Evolutionary conservation across 2,888 invertebrate genomes (phyloP).

Genomic region (Andrena hattorfiana): DNA sequence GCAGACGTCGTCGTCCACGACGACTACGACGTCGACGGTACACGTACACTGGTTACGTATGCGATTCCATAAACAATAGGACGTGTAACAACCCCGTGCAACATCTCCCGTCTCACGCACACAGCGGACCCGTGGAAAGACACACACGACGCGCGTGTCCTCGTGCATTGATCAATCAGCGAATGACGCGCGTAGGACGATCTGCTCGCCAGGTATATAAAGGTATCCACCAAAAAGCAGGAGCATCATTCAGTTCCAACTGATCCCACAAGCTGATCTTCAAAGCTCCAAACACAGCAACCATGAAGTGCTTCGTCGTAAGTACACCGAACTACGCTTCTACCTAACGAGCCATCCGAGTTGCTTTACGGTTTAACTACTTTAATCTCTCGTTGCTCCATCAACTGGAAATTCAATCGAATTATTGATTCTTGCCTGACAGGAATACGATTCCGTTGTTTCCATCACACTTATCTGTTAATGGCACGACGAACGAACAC

Average conservation of each 20-base stretch:
- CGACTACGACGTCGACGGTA: conserved; percentile 21
- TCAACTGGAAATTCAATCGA: background rate
- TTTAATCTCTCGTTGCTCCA: background rate
- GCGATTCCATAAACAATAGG: conserved; percentile 65
- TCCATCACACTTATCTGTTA: background rate
- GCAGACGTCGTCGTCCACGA: conserved; percentile 45
- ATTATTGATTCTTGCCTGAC: background rate
- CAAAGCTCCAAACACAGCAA: conserved; percentile 54
- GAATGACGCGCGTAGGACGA: conserved; percentile 73
- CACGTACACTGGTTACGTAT: conserved; percentile 58
- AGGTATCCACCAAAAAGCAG: conserved; percentile 73
- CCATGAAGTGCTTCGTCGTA: conserved; percentile 80
- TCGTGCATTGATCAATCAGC: conserved; percentile 77
- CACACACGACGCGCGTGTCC: conserved; percentile 63
- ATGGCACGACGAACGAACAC: background rate
- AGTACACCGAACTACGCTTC: conserved; percentile 66
- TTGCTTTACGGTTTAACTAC: background rate
- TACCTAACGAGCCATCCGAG: background rate
- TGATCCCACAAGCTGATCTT: conserved; percentile 67
- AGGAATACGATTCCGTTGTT: background rate
- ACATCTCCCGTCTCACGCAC: conserved; percentile 51
- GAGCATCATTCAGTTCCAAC: conserved; percentile 79
- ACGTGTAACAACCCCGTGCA: conserved; percentile 65
- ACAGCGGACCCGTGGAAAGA: conserved; percentile 1
- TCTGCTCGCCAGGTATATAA: conserved; percentile 78